Evolutionary conservation across 2,888 invertebrate species (phyloP).

Genomic region (Caenorhabditis sulstoni): DNA sequence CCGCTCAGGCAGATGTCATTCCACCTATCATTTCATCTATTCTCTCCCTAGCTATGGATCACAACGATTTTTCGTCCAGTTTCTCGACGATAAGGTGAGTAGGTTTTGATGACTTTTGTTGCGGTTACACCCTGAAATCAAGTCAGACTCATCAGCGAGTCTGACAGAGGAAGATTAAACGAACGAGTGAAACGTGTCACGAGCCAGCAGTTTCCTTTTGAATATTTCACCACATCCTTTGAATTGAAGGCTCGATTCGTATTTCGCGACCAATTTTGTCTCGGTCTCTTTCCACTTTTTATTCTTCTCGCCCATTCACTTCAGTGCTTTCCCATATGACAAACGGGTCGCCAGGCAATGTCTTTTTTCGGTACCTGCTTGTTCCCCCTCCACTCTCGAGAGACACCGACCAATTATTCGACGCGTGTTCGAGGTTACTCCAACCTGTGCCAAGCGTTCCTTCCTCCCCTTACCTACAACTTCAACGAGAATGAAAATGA

Average conservation of each 20-base stretch:
- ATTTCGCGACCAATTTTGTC: conserved; percentile 30
- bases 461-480: conserved; percentile 11
- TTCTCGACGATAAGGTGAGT: conserved; percentile 46
- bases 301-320: neutral
- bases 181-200: neutral
- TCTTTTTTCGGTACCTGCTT: conserved; percentile 60
- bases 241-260: conserved; percentile 38
- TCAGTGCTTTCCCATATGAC: conserved; percentile 30
- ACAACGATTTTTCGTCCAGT: conserved; percentile 34
- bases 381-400: conserved; percentile 51
- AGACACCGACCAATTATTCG: conserved; percentile 52
- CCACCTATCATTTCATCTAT: conserved; percentile 42
- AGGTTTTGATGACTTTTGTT: neutral
- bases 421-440: conserved; percentile 57
- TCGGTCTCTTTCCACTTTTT: conserved; percentile 6
- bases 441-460: conserved; percentile 48
- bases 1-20: conserved; percentile 57
- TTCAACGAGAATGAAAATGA: conserved; percentile 12
- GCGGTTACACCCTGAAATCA: too few species aligned
- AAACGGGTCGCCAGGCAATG: conserved; percentile 55
- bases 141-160: too few species aligned
- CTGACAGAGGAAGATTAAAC: neutral
- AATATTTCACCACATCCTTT: conserved; percentile 39
- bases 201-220: conserved; percentile 29
- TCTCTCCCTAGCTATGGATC: conserved; percentile 30